Percentiles rank a stretch among this genome's conserved stretches.
Conservation (phyloP, 2,113 vertebrate species). For the Mobula hypostoma region DNA sequence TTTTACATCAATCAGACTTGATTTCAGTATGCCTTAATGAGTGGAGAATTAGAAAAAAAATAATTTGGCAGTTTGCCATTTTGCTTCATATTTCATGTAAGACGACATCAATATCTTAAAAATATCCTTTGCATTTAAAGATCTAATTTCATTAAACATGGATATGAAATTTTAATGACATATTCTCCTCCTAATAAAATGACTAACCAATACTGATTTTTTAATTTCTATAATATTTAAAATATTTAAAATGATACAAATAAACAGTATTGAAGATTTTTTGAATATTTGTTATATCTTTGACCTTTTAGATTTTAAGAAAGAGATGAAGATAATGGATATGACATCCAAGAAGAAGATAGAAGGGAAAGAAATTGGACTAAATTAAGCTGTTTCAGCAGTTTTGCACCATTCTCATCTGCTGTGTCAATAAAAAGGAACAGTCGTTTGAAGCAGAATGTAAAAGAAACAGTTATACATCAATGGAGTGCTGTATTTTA, state of each 20-base stretch:
- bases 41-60: too few species aligned
- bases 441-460: background rate
- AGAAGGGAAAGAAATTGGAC: background rate
- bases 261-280: too few species aligned
- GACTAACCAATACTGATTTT: background rate
- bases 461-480: background rate
- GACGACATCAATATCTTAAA: background rate
- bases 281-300: too few species aligned
- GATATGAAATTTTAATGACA: background rate
- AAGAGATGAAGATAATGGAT: too few species aligned
- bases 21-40: background rate
- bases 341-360: background rate
- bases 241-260: too few species aligned
- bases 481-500: background rate
- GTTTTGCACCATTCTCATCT: background rate
- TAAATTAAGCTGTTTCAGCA: conserved; percentile 2
- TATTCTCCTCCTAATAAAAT: background rate
- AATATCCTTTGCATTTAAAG: background rate
- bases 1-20: background rate
- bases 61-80: too few species aligned
- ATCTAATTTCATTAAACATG: background rate
- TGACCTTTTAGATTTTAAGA: too few species aligned
- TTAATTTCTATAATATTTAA: too few species aligned
- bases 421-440: background rate
- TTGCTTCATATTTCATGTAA: background rate